Base-by-base conservation (phyloP, 2,113 vertebrate species). In the Myodes glareolus region DNA sequence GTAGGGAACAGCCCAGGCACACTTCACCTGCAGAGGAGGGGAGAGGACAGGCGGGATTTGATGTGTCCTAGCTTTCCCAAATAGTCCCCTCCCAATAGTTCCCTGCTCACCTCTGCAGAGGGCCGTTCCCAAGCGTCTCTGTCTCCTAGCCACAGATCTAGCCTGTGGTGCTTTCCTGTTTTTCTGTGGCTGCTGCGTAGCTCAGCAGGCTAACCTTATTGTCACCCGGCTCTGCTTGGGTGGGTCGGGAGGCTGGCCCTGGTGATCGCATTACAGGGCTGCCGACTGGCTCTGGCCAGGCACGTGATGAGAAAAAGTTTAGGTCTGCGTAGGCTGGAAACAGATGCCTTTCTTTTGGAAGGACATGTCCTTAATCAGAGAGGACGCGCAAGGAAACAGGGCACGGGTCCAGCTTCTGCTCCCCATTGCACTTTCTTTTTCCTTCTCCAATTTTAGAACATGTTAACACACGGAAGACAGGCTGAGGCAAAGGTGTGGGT, bases 291-390 rank as follows among this genome's bases (percentile, higher is more conserved):
- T 97, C 86, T 81, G 96, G 93, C 93, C 96, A 97, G 97, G 70
- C 94, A 96, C 95, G 98, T 99, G 98, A 98, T 76, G 78, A 94
- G 96, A 92, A 93, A 94, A 96, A 86, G 95, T 94, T 91, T 96
- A 76, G 89, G 95, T 97, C 96, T 92, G 91, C 90, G 93, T 52
- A 36, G 68, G 65, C 63, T 67, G 45, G 93, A 97, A 95, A 97
- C 97, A 98, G 78, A 0, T 17, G 78, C 86, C 12, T 0, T n/a
- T 76, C 36, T 76, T 95, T 91, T n/a, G n/a, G 61, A 72, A 95
- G 70, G 70, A 42, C 42, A 3, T 0, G 50, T 94, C 75, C 55
- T 42, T 33, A n/a, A 63, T 77, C 8, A 1, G 3, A 75, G 68
- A 55, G 65, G 85, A 81, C 91, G 68, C 2, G 2, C 33, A 23